These are phyloP conservation scores for Megaustenia siamemsis DNA, from an alignment of 2,888 invertebrate species.

Conservation along the genomic window DNA sequence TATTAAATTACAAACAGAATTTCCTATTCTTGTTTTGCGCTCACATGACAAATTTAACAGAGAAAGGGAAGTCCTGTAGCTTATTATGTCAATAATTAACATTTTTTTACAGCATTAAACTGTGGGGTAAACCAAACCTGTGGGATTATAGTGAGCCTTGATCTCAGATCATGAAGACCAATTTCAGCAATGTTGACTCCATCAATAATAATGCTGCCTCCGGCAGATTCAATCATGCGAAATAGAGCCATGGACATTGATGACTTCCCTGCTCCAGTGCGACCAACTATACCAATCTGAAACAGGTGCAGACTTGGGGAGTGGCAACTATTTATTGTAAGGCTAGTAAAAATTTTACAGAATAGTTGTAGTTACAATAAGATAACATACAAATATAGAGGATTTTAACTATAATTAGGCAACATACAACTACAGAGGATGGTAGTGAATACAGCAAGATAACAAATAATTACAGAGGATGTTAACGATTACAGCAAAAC, in stretches of 20 bases:
- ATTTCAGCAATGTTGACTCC: conserved; percentile 71
- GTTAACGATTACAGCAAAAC: not conserved
- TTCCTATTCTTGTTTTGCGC: too few relatives aligned
- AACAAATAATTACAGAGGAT: not conserved
- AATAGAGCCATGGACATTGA: conserved; percentile 75
- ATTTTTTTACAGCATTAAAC: not conserved
- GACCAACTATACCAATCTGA: conserved; percentile 76
- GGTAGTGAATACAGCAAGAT: not conserved
- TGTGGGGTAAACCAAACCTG: conserved; percentile 59
- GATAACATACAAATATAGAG: not conserved
- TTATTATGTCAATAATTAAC: not conserved
- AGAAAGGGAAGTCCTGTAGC: not conserved
- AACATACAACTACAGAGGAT: not conserved
- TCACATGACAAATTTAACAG: not conserved
- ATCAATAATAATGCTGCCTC: conserved; percentile 73
- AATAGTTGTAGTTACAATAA: not conserved
- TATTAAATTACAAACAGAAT: too few relatives aligned
- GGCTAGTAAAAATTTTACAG: not conserved
- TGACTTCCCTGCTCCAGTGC: conserved; percentile 77
- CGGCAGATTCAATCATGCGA: conserved; percentile 72
- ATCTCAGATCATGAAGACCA: conserved; percentile 75
- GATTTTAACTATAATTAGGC: not conserved
- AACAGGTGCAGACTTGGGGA: not conserved
- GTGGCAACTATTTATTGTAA: not conserved
- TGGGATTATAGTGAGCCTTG: conserved; percentile 66